phyloP scores from a whole-genome alignment of 2,797 vertebrate genomes.

The Schizopygopsis pylzovi region DNA sequence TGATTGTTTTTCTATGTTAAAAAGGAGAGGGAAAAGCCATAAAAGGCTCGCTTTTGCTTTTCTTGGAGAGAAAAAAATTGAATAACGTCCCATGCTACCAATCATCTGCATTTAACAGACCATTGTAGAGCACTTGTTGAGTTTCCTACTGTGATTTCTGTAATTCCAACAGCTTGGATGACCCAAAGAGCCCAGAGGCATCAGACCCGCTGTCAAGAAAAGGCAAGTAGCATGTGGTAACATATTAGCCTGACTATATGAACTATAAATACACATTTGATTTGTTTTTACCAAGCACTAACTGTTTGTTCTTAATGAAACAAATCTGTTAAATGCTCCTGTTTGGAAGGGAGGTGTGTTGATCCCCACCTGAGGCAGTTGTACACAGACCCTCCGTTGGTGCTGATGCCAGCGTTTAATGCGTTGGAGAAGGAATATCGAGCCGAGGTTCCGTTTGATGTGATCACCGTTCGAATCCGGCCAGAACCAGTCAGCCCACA shows the following conservation, averaged over 20 bases:
- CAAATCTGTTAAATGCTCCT: not conserved
- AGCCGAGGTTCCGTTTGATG: slow-evolving; percentile 89
- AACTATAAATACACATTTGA: not conserved
- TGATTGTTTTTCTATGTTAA: slow-evolving; percentile 14
- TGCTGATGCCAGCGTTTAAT: slow-evolving; percentile 86
- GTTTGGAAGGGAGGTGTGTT: slow-evolving; percentile 76
- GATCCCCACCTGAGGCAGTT: slow-evolving; percentile 86
- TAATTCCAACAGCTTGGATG: slow-evolving; percentile 32
- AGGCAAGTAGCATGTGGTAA: slow-evolving; percentile 16
- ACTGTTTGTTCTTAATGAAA: not conserved
- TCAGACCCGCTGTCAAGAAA: slow-evolving; percentile 27
- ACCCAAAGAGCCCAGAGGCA: slow-evolving; percentile 14
- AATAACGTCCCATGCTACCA: too few relatives aligned
- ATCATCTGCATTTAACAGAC: not conserved
- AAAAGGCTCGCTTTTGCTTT: not conserved
- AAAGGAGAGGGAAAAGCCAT: not conserved
- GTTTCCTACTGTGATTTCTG: slow-evolving; percentile 2
- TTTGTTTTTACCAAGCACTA: not conserved
- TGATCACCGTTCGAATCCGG: slow-evolving; percentile 83
- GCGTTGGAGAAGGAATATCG: slow-evolving; percentile 87
- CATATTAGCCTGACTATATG: not conserved
- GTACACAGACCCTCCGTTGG: slow-evolving; percentile 85
- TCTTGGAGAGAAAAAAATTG: not conserved
- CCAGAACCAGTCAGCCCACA: slow-evolving; percentile 80
- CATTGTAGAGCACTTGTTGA: slow-evolving; percentile 1